Conservation (phyloP, 2,888 invertebrate genomes). For the Epinotia nisella region DNA sequence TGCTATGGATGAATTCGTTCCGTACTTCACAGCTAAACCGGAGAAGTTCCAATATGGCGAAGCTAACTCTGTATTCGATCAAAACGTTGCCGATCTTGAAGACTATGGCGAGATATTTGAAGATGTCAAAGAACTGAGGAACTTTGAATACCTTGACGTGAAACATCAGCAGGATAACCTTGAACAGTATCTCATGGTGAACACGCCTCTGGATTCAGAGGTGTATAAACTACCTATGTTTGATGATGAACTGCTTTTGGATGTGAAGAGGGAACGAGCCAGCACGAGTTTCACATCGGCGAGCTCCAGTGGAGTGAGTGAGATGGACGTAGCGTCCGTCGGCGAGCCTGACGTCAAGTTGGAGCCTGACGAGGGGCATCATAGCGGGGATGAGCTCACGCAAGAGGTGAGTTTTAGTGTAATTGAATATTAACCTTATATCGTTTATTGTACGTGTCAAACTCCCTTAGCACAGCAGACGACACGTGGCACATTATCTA, state of each 20-base stretch:
- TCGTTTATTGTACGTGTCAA: neutral
- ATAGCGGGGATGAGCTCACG: conserved; percentile 79
- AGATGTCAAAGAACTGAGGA: conserved; percentile 70
- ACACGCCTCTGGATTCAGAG: conserved; percentile 74
- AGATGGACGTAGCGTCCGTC: conserved; percentile 71
- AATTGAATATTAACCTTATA: neutral
- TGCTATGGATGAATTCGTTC: conserved; percentile 76
- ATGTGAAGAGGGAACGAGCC: conserved; percentile 78
- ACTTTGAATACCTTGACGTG: conserved; percentile 72
- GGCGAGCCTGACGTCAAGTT: conserved; percentile 71
- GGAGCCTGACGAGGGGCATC: conserved; percentile 78
- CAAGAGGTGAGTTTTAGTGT: conserved; percentile 75
- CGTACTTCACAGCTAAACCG: conserved; percentile 70
- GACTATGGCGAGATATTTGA: conserved; percentile 80
- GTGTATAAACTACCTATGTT: conserved; percentile 73
- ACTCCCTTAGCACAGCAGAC: too few species aligned
- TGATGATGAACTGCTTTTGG: conserved; percentile 72
- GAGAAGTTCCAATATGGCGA: conserved; percentile 71
- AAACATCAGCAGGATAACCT: conserved; percentile 74
- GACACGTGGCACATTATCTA: neutral
- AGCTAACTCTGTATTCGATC: conserved; percentile 80
- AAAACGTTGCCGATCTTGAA: conserved; percentile 84
- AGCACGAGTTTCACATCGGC: conserved; percentile 81
- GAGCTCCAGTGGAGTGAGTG: conserved; percentile 81
- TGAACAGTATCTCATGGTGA: conserved; percentile 76